A percentile compares a stretch with the other conserved stretches of the same genome.
Evolutionary conservation across 2,797 vertebrate species (phyloP).

Genomic region (Schizopygopsis pylzovi): DNA sequence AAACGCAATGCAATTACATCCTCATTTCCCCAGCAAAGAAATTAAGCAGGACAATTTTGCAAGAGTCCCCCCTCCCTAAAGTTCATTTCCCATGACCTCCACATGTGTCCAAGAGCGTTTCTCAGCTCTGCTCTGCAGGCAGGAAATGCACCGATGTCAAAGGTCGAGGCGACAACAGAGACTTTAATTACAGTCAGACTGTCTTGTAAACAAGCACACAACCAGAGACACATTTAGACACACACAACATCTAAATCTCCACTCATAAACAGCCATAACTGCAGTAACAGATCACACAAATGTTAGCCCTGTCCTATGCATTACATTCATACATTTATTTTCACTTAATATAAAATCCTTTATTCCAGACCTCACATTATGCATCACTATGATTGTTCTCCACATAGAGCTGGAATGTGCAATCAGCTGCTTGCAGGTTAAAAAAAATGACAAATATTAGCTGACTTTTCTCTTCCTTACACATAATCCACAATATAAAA

Average conservation of each 20-base stretch:
- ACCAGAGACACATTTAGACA: conserved; percentile 26
- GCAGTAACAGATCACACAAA: background rate
- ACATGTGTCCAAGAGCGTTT: conserved; percentile 76
- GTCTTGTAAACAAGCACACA: conserved; percentile 51
- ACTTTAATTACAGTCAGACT: conserved; percentile 63
- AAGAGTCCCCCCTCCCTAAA: conserved; percentile 65
- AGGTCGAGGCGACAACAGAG: conserved; percentile 74
- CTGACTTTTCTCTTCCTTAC: background rate
- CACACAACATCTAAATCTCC: conserved; percentile 7
- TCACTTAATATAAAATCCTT: background rate
- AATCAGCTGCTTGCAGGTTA: conserved; percentile 16
- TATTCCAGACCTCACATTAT: conserved; percentile 8
- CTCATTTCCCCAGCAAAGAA: conserved; percentile 53
- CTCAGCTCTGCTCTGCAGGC: conserved; percentile 72
- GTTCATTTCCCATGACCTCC: conserved; percentile 82
- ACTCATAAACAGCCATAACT: background rate
- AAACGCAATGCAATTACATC: conserved; percentile 46
- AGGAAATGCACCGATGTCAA: conserved; percentile 81
- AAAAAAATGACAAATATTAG: background rate
- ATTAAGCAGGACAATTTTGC: conserved; percentile 42
- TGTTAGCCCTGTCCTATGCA: conserved; percentile 4
- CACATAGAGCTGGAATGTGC: conserved; percentile 34
- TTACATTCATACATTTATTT: conserved; percentile 4
- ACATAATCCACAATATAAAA: background rate
- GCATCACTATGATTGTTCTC: conserved; percentile 7